phyloP scores from a whole-genome alignment of 2,113 vertebrate genomes.

The Ia io region DNA sequence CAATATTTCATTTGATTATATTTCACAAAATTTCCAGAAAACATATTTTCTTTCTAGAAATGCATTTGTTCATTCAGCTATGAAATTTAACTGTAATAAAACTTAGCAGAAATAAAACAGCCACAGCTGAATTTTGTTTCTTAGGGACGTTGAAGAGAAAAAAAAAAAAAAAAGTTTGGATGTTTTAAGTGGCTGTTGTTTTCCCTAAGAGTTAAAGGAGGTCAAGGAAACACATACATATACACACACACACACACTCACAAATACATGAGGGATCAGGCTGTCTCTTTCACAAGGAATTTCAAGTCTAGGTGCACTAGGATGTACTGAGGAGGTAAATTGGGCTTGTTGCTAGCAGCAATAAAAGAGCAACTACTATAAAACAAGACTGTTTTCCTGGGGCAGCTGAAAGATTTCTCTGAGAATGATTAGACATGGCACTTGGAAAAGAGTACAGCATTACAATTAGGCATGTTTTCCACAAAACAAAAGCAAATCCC shows the following conservation, averaged over 20 bases:
- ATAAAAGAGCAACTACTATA: slow-evolving; percentile 22
- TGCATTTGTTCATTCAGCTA: slow-evolving; percentile 44
- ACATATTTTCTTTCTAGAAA: slow-evolving; percentile 29
- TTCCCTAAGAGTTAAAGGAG: slow-evolving; percentile 63
- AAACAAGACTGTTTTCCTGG: slow-evolving; percentile 51
- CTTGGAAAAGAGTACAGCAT: slow-evolving; percentile 59
- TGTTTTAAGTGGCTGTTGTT: slow-evolving; percentile 55
- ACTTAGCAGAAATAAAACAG: slow-evolving; percentile 14
- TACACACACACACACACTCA: not conserved
- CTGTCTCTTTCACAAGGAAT: slow-evolving; percentile 55
- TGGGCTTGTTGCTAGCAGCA: slow-evolving; percentile 46
- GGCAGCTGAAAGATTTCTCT: slow-evolving; percentile 58
- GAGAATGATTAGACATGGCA: slow-evolving; percentile 66
- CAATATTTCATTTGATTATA: not conserved
- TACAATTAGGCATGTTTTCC: slow-evolving; percentile 65
- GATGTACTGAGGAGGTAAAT: slow-evolving; percentile 51
- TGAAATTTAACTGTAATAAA: slow-evolving; percentile 9
- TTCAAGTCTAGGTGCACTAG: slow-evolving; percentile 22
- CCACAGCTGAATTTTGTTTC: slow-evolving; percentile 17
- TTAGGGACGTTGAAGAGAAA: not conserved
- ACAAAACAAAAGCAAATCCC: slow-evolving; percentile 53
- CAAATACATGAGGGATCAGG: not conserved
- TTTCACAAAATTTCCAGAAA: not conserved
- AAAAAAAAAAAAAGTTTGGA: not conserved
- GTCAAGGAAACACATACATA: not conserved